Percentiles rank a stretch among this genome's conserved stretches.
phyloP scores from a whole-genome alignment of 2,797 vertebrate species.

The Poecilia picta region DNA sequence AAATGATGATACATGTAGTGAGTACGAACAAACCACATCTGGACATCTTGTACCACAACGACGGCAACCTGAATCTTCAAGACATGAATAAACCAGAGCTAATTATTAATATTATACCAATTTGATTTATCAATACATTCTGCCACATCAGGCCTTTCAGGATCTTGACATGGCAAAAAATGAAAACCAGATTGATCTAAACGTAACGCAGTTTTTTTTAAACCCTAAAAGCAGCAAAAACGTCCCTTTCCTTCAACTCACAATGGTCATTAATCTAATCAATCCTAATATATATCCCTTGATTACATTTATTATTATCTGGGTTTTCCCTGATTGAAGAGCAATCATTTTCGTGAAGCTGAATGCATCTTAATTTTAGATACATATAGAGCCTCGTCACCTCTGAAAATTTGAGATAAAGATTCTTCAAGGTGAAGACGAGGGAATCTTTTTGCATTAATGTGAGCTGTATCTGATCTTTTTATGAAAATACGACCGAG shows the following conservation, averaged over 20 bases:
- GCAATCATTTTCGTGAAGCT: neutral
- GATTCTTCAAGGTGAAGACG: neutral
- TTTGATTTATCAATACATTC: too few relatives aligned
- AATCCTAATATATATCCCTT: neutral
- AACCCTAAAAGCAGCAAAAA: neutral
- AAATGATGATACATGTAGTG: neutral
- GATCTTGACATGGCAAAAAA: too few relatives aligned
- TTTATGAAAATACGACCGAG: too few relatives aligned
- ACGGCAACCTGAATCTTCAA: neutral
- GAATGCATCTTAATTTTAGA: neutral
- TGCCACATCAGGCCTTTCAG: too few relatives aligned
- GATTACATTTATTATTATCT: neutral
- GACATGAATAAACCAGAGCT: too few relatives aligned
- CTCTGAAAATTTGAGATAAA: neutral
- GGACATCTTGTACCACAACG: too few relatives aligned
- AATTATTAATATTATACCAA: too few relatives aligned
- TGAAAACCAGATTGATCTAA: neutral
- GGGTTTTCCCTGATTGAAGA: neutral
- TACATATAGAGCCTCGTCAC: neutral
- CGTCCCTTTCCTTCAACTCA: neutral
- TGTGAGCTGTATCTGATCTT: too few relatives aligned
- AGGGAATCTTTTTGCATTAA: too few relatives aligned
- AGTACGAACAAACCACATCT: neutral
- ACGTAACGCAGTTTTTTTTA: neutral
- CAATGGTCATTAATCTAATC: neutral